Evolutionary conservation across 2,797 vertebrate genomes (phyloP), one percentile per base, ranked within the genome.

Genomic region (Agapornis canus): DNA sequence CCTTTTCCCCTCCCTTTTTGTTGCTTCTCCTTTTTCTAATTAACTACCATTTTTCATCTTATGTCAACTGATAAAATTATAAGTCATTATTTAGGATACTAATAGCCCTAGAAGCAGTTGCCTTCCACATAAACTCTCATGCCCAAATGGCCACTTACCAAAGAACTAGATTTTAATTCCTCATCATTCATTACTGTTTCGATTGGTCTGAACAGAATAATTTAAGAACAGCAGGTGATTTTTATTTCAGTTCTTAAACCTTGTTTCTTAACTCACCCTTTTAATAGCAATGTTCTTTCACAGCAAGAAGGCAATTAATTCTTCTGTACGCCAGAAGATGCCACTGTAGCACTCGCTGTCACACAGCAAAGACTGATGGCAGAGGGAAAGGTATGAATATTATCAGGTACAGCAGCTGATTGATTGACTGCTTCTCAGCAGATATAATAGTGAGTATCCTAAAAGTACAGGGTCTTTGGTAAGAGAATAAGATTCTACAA

Each of bases 241-340:
- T 93, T 89, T 56, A 66, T 84, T 89, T 80, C 22, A 52, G 32
- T 86, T 78, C 64, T 73, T 81, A 61, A 78, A 73, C n/a, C 25
- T 92, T 37, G 14, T 86, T 94, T 80, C 52, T 54, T 56, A 80
- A 65, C 27, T 82, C 68, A 70, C 8, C 14, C 14, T 78, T 89
- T 70, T 47, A 80, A 72, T 60, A 80, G 12, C 49, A 75, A 47
- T 25, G 9, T 51, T 84, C 23, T 75, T 88, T 73, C 79, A 31
- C 48, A 70, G n/a, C 0, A 3, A 61, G 27, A 78, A 82, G 52
- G 69, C 68, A 77, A 95, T 82, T 86, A 89, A 86, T 97, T 95
- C 95, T 82, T 82, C 63, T 29, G 1, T 77, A 4, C 52, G 89
- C 96, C 98, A 98, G 96, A 96, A 97, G 97, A 96, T 98, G 98